Percentiles rank a stretch among this genome's conserved stretches.
Conservation (phyloP, 2,888 invertebrate genomes). For the Pyrochroa serraticornis region DNA sequence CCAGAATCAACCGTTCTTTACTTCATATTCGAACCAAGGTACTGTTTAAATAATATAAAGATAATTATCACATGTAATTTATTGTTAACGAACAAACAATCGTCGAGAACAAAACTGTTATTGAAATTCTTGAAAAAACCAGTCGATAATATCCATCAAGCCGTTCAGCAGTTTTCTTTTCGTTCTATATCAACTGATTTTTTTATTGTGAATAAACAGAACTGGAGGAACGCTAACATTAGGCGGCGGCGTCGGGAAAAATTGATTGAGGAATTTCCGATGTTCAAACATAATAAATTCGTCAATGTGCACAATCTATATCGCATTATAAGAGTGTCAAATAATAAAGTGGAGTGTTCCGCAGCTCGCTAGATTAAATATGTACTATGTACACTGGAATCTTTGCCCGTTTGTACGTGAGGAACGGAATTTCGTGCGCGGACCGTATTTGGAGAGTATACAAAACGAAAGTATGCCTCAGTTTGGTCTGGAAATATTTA, state of each 20-base stretch:
- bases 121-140: neutral
- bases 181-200: neutral
- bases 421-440: conserved; percentile 54
- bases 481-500: conserved; percentile 60
- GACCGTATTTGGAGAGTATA: conserved; percentile 57
- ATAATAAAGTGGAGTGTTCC: conserved; percentile 50
- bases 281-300: conserved; percentile 9
- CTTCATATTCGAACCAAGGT: conserved; percentile 12
- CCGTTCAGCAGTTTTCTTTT: neutral
- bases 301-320: conserved; percentile 18
- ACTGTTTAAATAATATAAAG: conserved; percentile 40
- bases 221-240: conserved; percentile 1
- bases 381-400: conserved; percentile 54
- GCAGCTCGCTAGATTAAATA: conserved; percentile 49
- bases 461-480: conserved; percentile 57
- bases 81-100: conserved; percentile 35
- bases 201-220: conserved; percentile 3
- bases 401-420: conserved; percentile 53
- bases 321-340: conserved; percentile 44
- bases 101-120: conserved; percentile 1
- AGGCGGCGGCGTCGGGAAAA: neutral
- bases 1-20: conserved; percentile 14
- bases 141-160: conserved; percentile 3
- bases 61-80: conserved; percentile 42
- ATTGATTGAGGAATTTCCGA: conserved; percentile 2